Base-by-base conservation (phyloP, 2,113 vertebrate genomes). In the Entelurus aequoreus region DNA sequence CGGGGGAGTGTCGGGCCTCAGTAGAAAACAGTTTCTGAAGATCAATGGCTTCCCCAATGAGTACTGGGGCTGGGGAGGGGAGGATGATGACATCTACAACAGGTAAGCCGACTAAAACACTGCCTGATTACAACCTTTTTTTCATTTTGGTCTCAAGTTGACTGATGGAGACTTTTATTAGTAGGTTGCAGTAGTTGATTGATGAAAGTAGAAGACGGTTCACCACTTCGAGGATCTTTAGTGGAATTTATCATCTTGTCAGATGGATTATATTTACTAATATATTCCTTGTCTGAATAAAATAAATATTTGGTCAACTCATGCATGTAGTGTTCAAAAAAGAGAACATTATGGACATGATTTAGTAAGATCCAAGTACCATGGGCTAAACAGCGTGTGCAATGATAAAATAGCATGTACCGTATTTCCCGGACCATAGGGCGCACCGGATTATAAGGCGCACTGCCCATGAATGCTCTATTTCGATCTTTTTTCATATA, bases 51-150 rank as follows among this genome's bases (percentile, higher is more conserved):
- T 99, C 83, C 97, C 97, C 64, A 99, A 99, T 0, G 96, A 99
- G 75, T 99, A 99, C 87, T 99, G 97, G 97, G 97, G 97, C 81
- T 99, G 97, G 97, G 97, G 97, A 78, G 97, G 97, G 21, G 97
- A 99, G 82, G 97, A 99, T 2, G 97, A 99, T 8, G 96, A 99
- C 90, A 99, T 99, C 81, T 99, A 98, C 85, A 99, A 98, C 91
- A 91, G 97, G 97, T 98, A 81, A 85, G 83, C 6, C 1, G 13
- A 2, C 13, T 14, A 54, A 11, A 54, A 4, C 8, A 12, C 35
- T 9, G 19, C 28, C 12, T 36, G 12, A 53, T 84, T 38, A 74
- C 76, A 28, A 28, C 67, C 69, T 63, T 80, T 69, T 74, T 72
- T 70, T 74, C 77, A 79, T 64, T 69, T 74, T 65, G 64, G 13